These are phyloP conservation scores for Trididemnum nubilum DNA, from an alignment of 23 tunicate species.

Conservation along the genomic window DNA sequence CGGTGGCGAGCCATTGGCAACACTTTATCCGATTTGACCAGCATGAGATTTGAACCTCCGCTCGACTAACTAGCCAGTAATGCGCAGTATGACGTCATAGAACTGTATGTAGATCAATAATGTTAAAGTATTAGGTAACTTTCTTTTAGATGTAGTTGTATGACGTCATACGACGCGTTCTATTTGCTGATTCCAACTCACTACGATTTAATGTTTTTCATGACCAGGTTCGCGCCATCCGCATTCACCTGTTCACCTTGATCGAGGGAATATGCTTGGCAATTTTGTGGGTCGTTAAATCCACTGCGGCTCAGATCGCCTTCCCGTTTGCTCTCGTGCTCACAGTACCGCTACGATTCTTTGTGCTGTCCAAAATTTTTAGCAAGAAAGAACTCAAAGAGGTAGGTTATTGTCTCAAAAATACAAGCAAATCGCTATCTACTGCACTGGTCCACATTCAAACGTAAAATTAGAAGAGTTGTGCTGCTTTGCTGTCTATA, in stretches of 20 bases:
- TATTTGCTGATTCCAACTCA: too few species aligned
- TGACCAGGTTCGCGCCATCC: slow-evolving; percentile 71
- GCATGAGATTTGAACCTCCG: background rate
- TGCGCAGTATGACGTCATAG: background rate
- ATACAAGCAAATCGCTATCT: background rate
- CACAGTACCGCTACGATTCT: slow-evolving; percentile 80
- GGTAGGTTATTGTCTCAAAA: slow-evolving; percentile 42
- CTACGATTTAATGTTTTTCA: too few species aligned
- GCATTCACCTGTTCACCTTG: slow-evolving; percentile 92
- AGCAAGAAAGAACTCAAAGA: slow-evolving; percentile 77
- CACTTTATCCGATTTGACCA: too few species aligned
- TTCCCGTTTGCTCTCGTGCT: slow-evolving; percentile 95
- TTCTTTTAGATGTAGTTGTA: too few species aligned
- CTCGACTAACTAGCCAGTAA: background rate
- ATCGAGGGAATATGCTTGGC: slow-evolving; percentile 76
- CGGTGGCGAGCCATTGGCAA: too few species aligned
- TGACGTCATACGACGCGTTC: too few species aligned
- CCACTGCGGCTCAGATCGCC: slow-evolving; percentile 85
- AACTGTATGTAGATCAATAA: too few species aligned
- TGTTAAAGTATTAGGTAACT: too few species aligned
- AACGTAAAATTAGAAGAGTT: background rate
- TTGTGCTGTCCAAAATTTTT: slow-evolving; percentile 81
- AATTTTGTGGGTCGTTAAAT: slow-evolving; percentile 91
- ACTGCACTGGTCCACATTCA: background rate
- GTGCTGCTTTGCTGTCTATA: background rate